A percentile compares a stretch with the other conserved stretches of the same genome.
Conservation (phyloP, 1,140 invertebrate species). For the Drosophila obscura region DNA sequence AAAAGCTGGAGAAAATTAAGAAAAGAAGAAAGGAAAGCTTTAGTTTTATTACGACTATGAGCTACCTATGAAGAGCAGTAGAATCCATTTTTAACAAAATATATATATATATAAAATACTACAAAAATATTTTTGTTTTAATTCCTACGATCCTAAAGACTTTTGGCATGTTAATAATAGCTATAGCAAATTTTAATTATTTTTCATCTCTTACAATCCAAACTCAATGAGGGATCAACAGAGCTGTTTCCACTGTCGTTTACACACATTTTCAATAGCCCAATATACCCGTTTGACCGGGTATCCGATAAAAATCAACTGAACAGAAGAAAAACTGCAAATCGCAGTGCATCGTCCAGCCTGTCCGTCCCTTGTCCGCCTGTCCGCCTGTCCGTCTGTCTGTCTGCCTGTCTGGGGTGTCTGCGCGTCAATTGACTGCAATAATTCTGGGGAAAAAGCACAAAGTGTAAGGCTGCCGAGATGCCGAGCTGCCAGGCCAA, state of each 20-base stretch:
- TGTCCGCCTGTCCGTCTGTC: neutral
- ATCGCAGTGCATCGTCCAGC: conserved; percentile 48
- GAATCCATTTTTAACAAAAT: too few species aligned
- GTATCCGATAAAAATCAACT: conserved; percentile 35
- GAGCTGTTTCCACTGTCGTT: too few species aligned
- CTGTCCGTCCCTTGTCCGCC: conserved; percentile 1
- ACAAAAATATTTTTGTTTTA: too few species aligned
- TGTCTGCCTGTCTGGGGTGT: conserved; percentile 11
- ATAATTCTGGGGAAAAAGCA: conserved; percentile 75
- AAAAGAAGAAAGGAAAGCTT: conserved; percentile 2
- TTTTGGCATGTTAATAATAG: too few species aligned
- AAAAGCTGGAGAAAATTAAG: conserved; percentile 16
- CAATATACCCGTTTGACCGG: too few species aligned
- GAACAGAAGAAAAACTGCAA: conserved; percentile 50
- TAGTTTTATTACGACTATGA: neutral
- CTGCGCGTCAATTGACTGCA: conserved; percentile 78
- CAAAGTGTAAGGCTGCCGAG: conserved; percentile 58
- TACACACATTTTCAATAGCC: too few species aligned
- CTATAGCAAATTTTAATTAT: too few species aligned
- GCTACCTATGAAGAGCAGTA: too few species aligned
- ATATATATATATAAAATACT: too few species aligned
- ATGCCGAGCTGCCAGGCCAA: conserved; percentile 41
- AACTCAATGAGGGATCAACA: too few species aligned
- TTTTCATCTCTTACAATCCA: too few species aligned
- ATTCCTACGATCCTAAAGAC: too few species aligned